A percentile compares a stretch with the other conserved stretches of the same genome.
phyloP scores from a whole-genome alignment of 2,888 invertebrate genomes.

The Epinotia bilunana region DNA sequence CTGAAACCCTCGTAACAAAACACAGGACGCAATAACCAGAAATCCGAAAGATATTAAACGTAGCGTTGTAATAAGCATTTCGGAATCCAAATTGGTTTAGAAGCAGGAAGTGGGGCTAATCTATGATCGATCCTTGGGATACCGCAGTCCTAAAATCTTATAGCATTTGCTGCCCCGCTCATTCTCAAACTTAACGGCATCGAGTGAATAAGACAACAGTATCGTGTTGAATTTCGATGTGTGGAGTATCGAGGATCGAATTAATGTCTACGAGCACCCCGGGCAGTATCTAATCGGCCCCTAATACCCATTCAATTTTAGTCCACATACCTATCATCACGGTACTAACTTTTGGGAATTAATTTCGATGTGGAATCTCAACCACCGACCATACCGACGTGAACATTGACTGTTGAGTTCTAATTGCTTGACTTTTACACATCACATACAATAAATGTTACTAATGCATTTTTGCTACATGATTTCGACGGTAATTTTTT shows the following conservation, averaged over 20 bases:
- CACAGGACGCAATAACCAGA: neutral
- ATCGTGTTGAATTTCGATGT: neutral
- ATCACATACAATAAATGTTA: neutral
- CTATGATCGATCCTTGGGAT: conserved; percentile 40
- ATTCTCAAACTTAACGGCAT: neutral
- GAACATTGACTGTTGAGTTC: neutral
- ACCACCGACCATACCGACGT: neutral
- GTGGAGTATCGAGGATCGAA: conserved; percentile 21
- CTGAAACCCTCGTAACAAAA: conserved; percentile 1
- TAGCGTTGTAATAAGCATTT: conserved; percentile 39
- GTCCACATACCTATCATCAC: conserved; percentile 27
- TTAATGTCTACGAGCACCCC: conserved; percentile 37
- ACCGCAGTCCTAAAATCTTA: conserved; percentile 15
- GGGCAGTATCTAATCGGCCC: conserved; percentile 29
- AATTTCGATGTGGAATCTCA: conserved; percentile 22
- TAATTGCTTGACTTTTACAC: neutral
- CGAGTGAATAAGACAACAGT: neutral
- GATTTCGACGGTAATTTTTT: too few relatives aligned
- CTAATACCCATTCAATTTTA: conserved; percentile 39
- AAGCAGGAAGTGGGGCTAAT: conserved; percentile 44
- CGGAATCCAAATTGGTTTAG: conserved; percentile 41
- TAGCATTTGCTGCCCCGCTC: conserved; percentile 9
- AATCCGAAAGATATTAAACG: conserved; percentile 28
- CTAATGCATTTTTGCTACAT: neutral
- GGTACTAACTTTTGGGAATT: conserved; percentile 19